Evolutionary conservation across 2,888 invertebrate genomes (phyloP).

Genomic region (Synanthedon andrenaeformis): DNA sequence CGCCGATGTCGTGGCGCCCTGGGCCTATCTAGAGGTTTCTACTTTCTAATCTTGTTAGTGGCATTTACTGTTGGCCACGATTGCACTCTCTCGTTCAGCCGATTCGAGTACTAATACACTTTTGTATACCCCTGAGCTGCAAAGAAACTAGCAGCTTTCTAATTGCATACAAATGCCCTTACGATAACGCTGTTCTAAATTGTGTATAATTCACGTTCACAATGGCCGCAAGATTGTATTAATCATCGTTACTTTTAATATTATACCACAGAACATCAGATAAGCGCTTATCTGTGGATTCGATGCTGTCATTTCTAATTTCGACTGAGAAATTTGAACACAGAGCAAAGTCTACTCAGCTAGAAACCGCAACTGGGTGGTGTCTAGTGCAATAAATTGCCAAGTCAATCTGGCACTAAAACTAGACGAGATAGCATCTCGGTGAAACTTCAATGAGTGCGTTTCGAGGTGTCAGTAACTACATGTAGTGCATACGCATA

Average conservation of each 20-base stretch:
- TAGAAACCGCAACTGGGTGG: slow-evolving; percentile 15
- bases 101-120: slow-evolving; percentile 41
- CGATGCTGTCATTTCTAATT: slow-evolving; percentile 15
- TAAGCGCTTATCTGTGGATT: neutral
- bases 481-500: slow-evolving; percentile 23
- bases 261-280: neutral
- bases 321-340: slow-evolving; percentile 16
- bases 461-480: slow-evolving; percentile 15
- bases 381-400: slow-evolving; percentile 31
- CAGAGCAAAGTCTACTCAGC: slow-evolving; percentile 35
- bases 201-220: neutral
- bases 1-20: slow-evolving; percentile 28
- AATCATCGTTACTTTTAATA: neutral
- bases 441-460: slow-evolving; percentile 48
- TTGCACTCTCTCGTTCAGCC: slow-evolving; percentile 42
- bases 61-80: slow-evolving; percentile 45
- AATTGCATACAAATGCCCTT: slow-evolving; percentile 34
- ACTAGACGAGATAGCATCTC: slow-evolving; percentile 40
- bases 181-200: slow-evolving; percentile 6
- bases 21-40: slow-evolving; percentile 33
- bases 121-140: slow-evolving; percentile 44
- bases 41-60: slow-evolving; percentile 55
- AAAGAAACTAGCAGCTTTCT: slow-evolving; percentile 40
- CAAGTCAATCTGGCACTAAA: slow-evolving; percentile 41
- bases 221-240: neutral